These are phyloP conservation scores for Parauchenoglanis ngamensis DNA, from an alignment of 2,797 vertebrate genomes.

Conservation along the genomic window DNA sequence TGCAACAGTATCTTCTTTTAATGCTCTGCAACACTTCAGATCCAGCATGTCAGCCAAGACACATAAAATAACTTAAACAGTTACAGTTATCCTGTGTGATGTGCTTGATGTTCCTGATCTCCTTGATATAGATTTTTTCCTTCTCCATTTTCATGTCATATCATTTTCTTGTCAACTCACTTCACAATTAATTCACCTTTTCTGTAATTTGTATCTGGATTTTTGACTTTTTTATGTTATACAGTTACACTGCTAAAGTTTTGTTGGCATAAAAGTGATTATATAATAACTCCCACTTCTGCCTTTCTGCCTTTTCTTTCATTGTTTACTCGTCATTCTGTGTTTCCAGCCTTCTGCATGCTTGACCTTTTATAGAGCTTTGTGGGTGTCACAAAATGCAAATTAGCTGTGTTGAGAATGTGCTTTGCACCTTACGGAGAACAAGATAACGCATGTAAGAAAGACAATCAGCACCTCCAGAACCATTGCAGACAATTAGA, in stretches of 20 bases:
- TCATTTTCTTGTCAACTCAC: background rate
- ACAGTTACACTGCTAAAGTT: background rate
- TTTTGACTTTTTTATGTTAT: background rate
- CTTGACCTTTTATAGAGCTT: background rate
- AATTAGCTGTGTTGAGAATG: background rate
- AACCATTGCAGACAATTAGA: background rate
- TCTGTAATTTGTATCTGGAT: background rate
- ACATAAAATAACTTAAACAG: background rate
- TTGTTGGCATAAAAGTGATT: background rate
- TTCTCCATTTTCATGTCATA: background rate
- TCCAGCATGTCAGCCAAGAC: background rate
- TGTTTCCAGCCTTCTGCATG: background rate
- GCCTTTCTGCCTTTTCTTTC: background rate
- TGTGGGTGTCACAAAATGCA: background rate
- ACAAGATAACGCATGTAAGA: background rate
- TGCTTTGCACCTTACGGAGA: background rate
- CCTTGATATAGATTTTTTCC: background rate
- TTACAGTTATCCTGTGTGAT: background rate
- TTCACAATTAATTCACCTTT: background rate
- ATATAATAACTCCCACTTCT: background rate
- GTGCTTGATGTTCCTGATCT: background rate
- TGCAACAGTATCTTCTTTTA: background rate
- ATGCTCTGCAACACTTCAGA: background rate
- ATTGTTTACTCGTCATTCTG: background rate
- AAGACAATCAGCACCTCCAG: background rate